Base-by-base conservation (phyloP, 2,888 invertebrate species). In the Eupeodes luniger region DNA sequence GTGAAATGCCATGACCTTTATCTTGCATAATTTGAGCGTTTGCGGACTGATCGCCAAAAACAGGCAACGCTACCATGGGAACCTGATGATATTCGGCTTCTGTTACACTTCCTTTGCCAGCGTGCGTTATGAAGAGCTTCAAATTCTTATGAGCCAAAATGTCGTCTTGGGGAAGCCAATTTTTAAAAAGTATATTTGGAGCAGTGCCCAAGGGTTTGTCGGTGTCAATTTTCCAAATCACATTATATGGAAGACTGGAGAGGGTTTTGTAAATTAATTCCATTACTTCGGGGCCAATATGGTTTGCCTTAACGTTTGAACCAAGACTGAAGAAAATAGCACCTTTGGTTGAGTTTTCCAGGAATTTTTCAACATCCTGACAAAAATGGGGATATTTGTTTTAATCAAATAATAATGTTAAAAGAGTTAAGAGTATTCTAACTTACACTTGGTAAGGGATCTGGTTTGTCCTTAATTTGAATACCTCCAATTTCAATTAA, bases 41-140 rank as follows among this genome's bases (percentile, higher is more conserved):
- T 5, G 96, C 95, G 89, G 96, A 96, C 92, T 97, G 96, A 91
- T 97, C 97, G 90, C 96, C 96, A 92, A 96, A 96, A 0, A 97
- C 96, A 0, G 97, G 97, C 75, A 97, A 94, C 0, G 95, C 95
- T 51, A 97, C 95, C 2, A 96, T 95, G 0, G 97, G 96, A 0
- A 96, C 96, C 4, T 96, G 96, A 91, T 96, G 96, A 93, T 96
- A 96, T 47, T 96, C 96, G 0, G 96, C 96, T 92, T 97, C 97
- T 91, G 96, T 96, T 94, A 96, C 95, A 90, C 96, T 96, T 47
- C 96, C 94, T 0, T 96, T 94, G n/a, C 97, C 97, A 12, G 91
- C 90, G 40, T 90, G 91, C 0, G 90, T 90, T 6, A 91, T 85
- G 47, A 91, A 91, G 0, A 91, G 66, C 61, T 95, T 95, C 19